These are phyloP conservation scores for Drosophila neotestacea DNA, from an alignment of 2,888 invertebrate genomes.

Conservation along the genomic window DNA sequence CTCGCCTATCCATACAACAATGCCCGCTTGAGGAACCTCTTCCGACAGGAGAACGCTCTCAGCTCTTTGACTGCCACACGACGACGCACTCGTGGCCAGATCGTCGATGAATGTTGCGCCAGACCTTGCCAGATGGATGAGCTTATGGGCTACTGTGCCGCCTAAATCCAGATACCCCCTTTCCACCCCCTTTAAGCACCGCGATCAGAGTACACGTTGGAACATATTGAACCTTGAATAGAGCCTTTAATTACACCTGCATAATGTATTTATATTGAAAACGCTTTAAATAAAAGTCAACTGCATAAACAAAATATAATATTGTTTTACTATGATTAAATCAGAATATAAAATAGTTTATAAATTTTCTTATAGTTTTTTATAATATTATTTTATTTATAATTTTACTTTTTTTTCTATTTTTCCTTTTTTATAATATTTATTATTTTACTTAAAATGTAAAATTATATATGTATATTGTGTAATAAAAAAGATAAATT, in stretches of 20 bases:
- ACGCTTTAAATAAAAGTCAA: constrained; percentile 54
- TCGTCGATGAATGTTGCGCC: constrained; percentile 64
- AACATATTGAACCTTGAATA: constrained; percentile 22
- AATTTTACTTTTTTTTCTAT: too few relatives aligned
- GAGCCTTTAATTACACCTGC: constrained; percentile 9
- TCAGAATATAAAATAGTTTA: too few relatives aligned
- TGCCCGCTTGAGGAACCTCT: constrained; percentile 44
- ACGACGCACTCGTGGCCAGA: constrained; percentile 59
- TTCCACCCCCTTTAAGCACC: constrained; percentile 15
- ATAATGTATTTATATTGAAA: constrained; percentile 32
- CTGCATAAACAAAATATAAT: constrained; percentile 31
- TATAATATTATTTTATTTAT: too few relatives aligned
- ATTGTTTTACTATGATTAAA: too few relatives aligned
- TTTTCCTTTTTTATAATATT: too few relatives aligned
- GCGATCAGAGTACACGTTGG: constrained; percentile 37
- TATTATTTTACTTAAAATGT: too few relatives aligned
- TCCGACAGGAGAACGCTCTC: constrained; percentile 35
- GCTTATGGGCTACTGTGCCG: constrained; percentile 52
- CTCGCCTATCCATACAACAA: constrained; percentile 33
- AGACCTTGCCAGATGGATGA: constrained; percentile 27
- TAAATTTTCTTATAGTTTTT: too few relatives aligned
- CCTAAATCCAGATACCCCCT: constrained; percentile 10
- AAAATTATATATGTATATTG: too few relatives aligned
- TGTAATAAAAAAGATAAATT: too few relatives aligned
- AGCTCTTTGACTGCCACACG: constrained; percentile 56